phyloP scores from a whole-genome alignment of 2,888 invertebrate species.

The Scrobipalpa costella region DNA sequence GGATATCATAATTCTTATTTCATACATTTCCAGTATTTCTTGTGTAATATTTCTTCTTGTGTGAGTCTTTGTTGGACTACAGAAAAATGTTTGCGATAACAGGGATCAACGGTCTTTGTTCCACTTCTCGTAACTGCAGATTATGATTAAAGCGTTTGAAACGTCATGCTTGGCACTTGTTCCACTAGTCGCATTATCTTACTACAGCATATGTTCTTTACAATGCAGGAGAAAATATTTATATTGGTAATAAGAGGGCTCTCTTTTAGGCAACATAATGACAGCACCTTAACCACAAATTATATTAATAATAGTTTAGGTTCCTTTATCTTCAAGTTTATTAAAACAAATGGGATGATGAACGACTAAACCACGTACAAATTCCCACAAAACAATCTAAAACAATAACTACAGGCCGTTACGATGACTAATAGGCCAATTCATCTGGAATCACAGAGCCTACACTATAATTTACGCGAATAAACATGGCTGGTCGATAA shows the following conservation, averaged over 20 bases:
- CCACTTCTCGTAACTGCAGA: slow-evolving; percentile 7
- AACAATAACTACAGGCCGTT: slow-evolving; percentile 1
- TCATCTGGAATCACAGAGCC: slow-evolving; percentile 1
- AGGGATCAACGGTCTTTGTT: slow-evolving; percentile 9
- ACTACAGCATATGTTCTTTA: neutral
- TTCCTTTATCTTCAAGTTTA: neutral
- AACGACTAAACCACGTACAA: neutral
- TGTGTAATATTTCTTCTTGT: too few relatives aligned
- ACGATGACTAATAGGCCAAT: slow-evolving; percentile 6
- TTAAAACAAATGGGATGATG: neutral
- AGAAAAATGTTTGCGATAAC: neutral
- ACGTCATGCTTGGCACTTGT: slow-evolving; percentile 1
- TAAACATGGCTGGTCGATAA: slow-evolving; percentile 27
- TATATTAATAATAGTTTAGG: neutral
- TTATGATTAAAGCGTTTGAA: neutral
- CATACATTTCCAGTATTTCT: too few relatives aligned
- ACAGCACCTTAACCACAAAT: too few relatives aligned
- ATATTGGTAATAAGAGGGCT: too few relatives aligned
- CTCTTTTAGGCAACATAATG: too few relatives aligned
- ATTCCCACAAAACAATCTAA: slow-evolving; percentile 10
- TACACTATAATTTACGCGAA: neutral
- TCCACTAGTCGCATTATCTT: neutral
- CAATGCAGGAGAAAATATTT: too few relatives aligned
- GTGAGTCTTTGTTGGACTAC: neutral
- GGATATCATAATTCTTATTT: neutral